These are phyloP conservation scores for Eudasyphora cyanicolor DNA, from an alignment of 2,888 invertebrate species.

Conservation along the genomic window DNA sequence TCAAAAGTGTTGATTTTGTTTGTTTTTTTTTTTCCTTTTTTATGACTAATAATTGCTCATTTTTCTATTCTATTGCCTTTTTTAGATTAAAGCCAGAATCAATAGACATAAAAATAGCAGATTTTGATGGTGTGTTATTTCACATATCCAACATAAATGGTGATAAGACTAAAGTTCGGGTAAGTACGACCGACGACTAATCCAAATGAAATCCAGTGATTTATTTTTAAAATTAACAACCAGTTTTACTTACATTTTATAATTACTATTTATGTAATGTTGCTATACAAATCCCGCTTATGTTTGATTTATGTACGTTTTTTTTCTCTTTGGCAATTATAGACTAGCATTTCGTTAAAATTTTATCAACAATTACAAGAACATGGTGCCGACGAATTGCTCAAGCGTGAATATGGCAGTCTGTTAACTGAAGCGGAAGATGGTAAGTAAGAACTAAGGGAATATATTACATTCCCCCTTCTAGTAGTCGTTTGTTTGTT, in stretches of 20 bases:
- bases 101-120: conserved; percentile 95
- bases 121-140: conserved; percentile 99
- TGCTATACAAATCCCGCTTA: not conserved
- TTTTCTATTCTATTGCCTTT: conserved; percentile 53
- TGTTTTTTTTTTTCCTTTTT: too few species aligned
- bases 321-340: conserved; percentile 69
- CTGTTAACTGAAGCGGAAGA: conserved; percentile 92
- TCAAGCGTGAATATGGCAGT: conserved; percentile 94
- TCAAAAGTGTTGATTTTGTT: too few species aligned
- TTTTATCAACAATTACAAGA: conserved; percentile 99
- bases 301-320: conserved; percentile 18
- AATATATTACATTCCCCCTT: not conserved
- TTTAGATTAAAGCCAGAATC: conserved; percentile 91
- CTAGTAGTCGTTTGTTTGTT: not conserved
- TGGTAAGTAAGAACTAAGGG: conserved; percentile 82
- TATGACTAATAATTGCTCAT: conserved; percentile 4
- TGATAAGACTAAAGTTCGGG: conserved; percentile 98
- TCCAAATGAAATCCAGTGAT: conserved; percentile 1
- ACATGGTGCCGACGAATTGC: conserved; percentile 97
- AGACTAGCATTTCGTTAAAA: conserved; percentile 99
- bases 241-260: not conserved
- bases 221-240: too few species aligned
- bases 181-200: conserved; percentile 81
- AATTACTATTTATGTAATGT: not conserved
- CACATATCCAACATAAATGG: conserved; percentile 98